Conservation (phyloP, 2,113 vertebrate species). For the Sinosuthora webbiana region DNA sequence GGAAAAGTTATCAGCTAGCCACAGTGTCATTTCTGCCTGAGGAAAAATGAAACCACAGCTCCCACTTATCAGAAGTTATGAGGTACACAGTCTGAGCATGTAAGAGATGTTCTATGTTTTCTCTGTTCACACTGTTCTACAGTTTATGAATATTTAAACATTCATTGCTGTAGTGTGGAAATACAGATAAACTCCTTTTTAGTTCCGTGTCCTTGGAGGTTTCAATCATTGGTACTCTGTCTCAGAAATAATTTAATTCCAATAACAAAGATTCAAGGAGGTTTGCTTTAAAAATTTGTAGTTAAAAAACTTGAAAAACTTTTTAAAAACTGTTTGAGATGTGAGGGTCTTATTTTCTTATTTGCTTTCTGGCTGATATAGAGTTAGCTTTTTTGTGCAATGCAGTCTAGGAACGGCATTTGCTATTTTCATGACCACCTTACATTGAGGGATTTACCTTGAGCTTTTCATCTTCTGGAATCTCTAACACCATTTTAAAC, state of each 20-base stretch:
- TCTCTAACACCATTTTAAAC: background rate
- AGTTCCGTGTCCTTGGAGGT: background rate
- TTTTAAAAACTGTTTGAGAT: background rate
- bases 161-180: background rate
- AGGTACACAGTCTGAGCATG: background rate
- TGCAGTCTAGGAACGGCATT: background rate
- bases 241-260: slow-evolving; percentile 24
- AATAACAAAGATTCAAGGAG: background rate
- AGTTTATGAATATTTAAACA: slow-evolving; percentile 39
- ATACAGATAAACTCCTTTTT: slow-evolving; percentile 10
- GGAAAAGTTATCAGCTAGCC: background rate
- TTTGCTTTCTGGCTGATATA: slow-evolving; percentile 1
- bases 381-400: background rate
- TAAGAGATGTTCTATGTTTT: background rate
- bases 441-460: background rate
- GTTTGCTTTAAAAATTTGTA: background rate
- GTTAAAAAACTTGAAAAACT: background rate
- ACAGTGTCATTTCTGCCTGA: background rate
- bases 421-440: background rate
- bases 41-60: slow-evolving; percentile 7
- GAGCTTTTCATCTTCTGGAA: background rate
- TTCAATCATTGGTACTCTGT: background rate
- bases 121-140: background rate
- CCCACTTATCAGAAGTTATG: slow-evolving; percentile 10
- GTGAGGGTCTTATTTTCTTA: background rate